Evolutionary conservation across 2,888 invertebrate genomes (phyloP).

Genomic region (Idaea aversata): DNA sequence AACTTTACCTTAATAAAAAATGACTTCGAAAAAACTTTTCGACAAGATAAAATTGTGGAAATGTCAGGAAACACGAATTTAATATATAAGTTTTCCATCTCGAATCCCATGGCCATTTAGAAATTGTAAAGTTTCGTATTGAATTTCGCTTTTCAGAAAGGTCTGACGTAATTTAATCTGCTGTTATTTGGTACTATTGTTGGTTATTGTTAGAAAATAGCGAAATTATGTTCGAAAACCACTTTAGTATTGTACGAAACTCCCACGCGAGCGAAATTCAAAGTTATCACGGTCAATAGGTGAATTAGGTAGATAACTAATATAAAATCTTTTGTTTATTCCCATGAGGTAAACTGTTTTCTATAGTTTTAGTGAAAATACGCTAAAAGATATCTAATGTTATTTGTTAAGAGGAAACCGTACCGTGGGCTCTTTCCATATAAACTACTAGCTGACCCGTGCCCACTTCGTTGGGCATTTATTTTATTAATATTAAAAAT

Average conservation of each 20-base stretch:
- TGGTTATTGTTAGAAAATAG: constrained; percentile 13
- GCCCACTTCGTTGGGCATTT: too few species aligned
- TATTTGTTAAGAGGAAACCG: too few species aligned
- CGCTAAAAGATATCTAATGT: too few species aligned
- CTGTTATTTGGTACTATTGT: constrained; percentile 21
- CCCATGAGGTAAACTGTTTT: too few species aligned
- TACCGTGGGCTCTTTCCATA: too few species aligned
- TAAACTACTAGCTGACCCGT: too few species aligned
- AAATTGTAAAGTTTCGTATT: constrained; percentile 36
- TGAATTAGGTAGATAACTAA: too few species aligned
- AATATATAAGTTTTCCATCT: constrained; percentile 26
- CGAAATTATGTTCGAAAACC: constrained; percentile 16
- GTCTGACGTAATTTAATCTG: constrained; percentile 27
- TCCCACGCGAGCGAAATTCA: background rate
- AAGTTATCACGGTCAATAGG: background rate
- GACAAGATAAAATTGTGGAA: constrained; percentile 22
- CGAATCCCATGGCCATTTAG: constrained; percentile 23
- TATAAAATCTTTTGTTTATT: too few species aligned
- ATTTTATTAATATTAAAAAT: too few species aligned
- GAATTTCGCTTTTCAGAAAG: constrained; percentile 33
- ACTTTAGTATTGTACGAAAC: constrained; percentile 8
- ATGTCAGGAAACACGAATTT: constrained; percentile 22
- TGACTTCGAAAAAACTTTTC: constrained; percentile 6
- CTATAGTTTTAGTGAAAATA: too few species aligned
- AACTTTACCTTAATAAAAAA: background rate